These are phyloP conservation scores for Drosophila elegans DNA, from an alignment of 1,140 invertebrate species.

Conservation along the genomic window DNA sequence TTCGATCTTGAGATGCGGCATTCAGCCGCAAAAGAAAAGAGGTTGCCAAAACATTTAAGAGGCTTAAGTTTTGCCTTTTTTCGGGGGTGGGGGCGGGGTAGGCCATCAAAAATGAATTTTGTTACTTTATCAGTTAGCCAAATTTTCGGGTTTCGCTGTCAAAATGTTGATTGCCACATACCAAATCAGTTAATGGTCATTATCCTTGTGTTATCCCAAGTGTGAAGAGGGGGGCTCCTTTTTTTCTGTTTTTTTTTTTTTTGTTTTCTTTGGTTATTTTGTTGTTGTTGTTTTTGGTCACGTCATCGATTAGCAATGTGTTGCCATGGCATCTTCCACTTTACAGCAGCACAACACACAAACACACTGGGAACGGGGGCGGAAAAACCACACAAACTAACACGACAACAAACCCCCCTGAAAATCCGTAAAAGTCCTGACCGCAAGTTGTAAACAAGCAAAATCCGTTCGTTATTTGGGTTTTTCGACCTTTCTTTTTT, in stretches of 20 bases:
- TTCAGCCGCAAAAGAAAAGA: constrained; percentile 20
- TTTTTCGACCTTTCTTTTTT: constrained; percentile 11
- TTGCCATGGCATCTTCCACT: constrained; percentile 75
- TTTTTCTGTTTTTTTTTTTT: constrained; percentile 18
- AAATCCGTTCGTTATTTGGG: constrained; percentile 40
- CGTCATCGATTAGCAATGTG: constrained; percentile 81
- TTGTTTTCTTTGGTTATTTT: constrained; percentile 14
- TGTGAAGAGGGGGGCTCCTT: constrained; percentile 21
- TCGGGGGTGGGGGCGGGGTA: not conserved
- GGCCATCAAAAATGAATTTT: constrained; percentile 53
- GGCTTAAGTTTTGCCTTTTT: constrained; percentile 13
- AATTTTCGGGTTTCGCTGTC: constrained; percentile 29
- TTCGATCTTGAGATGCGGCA: constrained; percentile 40
- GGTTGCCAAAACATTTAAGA: constrained; percentile 18
- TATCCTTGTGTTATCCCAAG: constrained; percentile 83
- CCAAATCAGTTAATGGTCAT: constrained; percentile 77
- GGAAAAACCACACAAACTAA: constrained; percentile 51
- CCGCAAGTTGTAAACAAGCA: constrained; percentile 63
- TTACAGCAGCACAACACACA: constrained; percentile 68
- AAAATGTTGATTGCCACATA: constrained; percentile 50
- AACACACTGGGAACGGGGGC: constrained; percentile 8
- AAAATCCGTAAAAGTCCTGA: constrained; percentile 55
- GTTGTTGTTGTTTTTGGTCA: constrained; percentile 61
- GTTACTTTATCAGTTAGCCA: constrained; percentile 38
- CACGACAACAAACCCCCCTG: constrained; percentile 23